Evolutionary conservation across 2,113 vertebrate species (phyloP), one percentile per base, ranked within the genome.

Genomic region (Nannobrachium achirus): DNA sequence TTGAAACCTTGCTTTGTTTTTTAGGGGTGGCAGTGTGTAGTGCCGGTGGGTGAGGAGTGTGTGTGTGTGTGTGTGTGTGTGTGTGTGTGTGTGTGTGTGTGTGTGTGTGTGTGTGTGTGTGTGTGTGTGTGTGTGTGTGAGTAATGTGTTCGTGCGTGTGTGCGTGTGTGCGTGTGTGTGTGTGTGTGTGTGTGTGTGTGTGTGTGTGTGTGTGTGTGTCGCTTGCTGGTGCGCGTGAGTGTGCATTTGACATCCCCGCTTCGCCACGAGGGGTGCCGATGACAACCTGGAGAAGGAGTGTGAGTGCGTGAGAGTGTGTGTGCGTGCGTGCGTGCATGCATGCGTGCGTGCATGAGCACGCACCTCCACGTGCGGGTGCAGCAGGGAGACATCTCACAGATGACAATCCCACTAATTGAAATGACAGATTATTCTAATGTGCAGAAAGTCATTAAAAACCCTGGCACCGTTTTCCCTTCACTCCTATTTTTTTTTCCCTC

Each of bases 381-480:
- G 84, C 72, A 53, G 86, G 25, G 79, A 91, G 88, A 90, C 85
- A 70, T 91, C 89, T 91, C 77, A 67, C 45, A 83, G 87, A 90
- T 92, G 89, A 93, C 91, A 92, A 92, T 90, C 79, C 89, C 19
- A 64, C 88, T 92, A 93, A 93, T 92, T 92, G 92, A 92, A 92
- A 92, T 91, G 91, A 93, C 91, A 93, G 92, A 92, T 91, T 90
- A 93, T 93, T 92, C 89, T 90, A 92, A 93, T 91, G 89, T 89
- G 92, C 80, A 87, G 91, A 92, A 91, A 91, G 90, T 92, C 90
- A 91, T 91, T 93, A 92, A 91, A 92, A 90, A 90, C 73, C 84
- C 82, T 80, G 86, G 73, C 51, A 85, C 59, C 85, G 83, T 86
- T 91, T 90, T 86, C 75, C 81, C 73, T 79, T 70, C 20, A 15